Evolutionary conservation across 2,888 invertebrate genomes (phyloP).

Genomic region (Rhingia rostrata): DNA sequence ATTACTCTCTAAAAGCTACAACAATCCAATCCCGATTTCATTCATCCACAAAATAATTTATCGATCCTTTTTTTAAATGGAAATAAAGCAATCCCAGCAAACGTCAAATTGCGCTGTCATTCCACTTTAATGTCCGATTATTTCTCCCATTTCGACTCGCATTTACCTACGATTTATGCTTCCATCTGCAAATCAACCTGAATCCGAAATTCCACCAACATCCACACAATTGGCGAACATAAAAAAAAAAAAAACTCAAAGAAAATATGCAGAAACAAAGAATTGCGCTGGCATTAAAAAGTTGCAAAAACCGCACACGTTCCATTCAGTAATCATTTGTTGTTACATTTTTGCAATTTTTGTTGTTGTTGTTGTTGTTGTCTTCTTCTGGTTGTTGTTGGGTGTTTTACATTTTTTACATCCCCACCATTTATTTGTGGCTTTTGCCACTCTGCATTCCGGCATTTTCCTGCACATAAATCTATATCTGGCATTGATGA

Average conservation of each 20-base stretch:
- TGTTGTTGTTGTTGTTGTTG: no score
- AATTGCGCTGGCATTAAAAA: slow-evolving; percentile 31
- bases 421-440: slow-evolving; percentile 37
- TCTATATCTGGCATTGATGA: slow-evolving; percentile 46
- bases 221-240: neutral
- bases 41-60: no score
- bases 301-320: slow-evolving; percentile 64
- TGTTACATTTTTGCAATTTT: slow-evolving; percentile 4
- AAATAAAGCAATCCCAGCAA: no score
- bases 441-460: slow-evolving; percentile 41
- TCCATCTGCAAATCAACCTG: slow-evolving; percentile 15
- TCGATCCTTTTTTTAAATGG: no score
- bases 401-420: neutral
- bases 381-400: neutral
- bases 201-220: slow-evolving; percentile 5
- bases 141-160: no score
- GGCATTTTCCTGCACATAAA: slow-evolving; percentile 42
- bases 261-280: slow-evolving; percentile 27
- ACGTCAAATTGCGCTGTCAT: no score
- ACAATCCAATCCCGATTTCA: no score
- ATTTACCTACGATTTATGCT: neutral
- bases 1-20: no score
- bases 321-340: slow-evolving; percentile 54
- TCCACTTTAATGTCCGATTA: no score
- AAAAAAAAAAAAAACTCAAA: neutral